phyloP scores from a whole-genome alignment of 1,140 invertebrate genomes.

The Drepana arcuata region DNA sequence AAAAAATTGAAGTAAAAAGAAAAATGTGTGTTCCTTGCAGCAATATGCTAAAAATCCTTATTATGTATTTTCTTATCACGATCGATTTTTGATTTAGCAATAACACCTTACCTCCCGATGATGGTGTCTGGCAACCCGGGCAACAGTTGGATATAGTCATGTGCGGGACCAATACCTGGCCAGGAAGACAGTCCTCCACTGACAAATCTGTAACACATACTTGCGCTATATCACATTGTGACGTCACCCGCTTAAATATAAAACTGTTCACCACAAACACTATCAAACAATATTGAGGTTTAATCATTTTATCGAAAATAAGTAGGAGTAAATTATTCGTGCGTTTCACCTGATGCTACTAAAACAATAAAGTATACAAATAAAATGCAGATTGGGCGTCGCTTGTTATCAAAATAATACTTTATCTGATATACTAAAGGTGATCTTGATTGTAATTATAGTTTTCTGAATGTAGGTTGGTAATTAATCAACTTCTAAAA shows the following conservation, averaged over 20 bases:
- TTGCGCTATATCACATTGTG: slow-evolving; percentile 34
- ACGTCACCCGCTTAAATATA: slow-evolving; percentile 7
- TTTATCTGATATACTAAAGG: too few species aligned
- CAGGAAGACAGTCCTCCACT: slow-evolving; percentile 30
- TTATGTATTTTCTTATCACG: too few species aligned
- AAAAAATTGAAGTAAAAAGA: too few species aligned
- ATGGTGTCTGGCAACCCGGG: slow-evolving; percentile 36
- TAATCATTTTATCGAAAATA: slow-evolving; percentile 4
- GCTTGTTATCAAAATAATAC: slow-evolving; percentile 25
- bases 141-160: slow-evolving; percentile 44
- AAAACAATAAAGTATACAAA: slow-evolving; percentile 3
- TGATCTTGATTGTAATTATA: too few species aligned
- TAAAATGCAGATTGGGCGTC: slow-evolving; percentile 14
- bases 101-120: too few species aligned
- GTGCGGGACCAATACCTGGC: slow-evolving; percentile 31
- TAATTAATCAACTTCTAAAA: too few species aligned
- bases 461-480: too few species aligned
- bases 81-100: too few species aligned
- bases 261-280: slow-evolving; percentile 10
- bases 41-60: too few species aligned
- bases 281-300: slow-evolving; percentile 2
- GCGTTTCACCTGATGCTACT: background rate
- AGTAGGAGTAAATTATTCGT: background rate
- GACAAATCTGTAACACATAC: slow-evolving; percentile 52
- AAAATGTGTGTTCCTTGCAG: too few species aligned